Conservation (phyloP, 2,113 vertebrate genomes). For the Trochalopteron elliotii region DNA sequence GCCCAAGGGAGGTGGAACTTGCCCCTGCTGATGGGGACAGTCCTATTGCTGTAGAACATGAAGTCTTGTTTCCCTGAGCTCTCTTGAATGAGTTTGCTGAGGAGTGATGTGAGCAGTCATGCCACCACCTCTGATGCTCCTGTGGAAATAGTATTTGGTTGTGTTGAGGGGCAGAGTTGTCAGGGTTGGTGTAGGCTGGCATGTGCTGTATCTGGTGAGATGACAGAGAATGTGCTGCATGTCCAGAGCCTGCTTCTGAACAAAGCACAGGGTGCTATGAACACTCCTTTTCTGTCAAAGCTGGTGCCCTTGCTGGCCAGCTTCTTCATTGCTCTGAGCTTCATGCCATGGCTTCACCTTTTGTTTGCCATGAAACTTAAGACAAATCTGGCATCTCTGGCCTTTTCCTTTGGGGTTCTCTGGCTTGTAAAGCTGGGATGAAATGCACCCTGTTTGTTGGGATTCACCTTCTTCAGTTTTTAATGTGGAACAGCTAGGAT, state of each 20-base stretch:
- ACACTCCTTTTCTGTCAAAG: not conserved
- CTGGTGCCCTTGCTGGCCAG: not conserved
- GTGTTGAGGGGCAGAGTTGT: not conserved
- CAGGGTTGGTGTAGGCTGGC: not conserved
- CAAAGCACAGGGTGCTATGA: not conserved
- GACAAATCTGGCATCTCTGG: not conserved
- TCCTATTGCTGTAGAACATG: fast-evolving
- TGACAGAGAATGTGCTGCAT: not conserved
- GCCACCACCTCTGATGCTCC: not conserved
- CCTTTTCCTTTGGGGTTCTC: not conserved
- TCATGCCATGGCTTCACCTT: not conserved
- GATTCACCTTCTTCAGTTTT: not conserved
- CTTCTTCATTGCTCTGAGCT: not conserved
- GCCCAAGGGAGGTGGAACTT: not conserved
- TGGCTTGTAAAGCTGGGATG: not conserved
- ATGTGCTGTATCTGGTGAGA: not conserved
- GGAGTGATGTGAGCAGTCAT: not conserved
- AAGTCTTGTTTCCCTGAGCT: not conserved
- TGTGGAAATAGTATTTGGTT: not conserved
- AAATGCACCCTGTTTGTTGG: not conserved
- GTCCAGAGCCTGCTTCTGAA: not conserved
- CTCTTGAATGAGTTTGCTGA: not conserved
- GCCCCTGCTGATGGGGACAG: not conserved
- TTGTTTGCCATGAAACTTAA: not conserved
- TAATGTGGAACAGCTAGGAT: not conserved